phyloP scores from a whole-genome alignment of 1,140 invertebrate genomes.

The Sinonovacula constricta region DNA sequence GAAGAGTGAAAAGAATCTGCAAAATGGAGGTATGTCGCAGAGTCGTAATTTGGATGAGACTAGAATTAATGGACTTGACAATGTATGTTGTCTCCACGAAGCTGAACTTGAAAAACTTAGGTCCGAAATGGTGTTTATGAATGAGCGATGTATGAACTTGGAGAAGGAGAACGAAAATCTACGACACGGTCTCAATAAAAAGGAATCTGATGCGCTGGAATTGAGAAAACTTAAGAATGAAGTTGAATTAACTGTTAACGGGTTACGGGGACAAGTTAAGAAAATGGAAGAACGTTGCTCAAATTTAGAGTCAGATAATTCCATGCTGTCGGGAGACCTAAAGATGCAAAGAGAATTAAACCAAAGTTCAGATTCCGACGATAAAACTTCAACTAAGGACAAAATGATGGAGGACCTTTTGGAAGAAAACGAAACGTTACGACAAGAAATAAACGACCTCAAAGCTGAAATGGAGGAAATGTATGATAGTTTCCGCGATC shows the following conservation, averaged over 20 bases:
- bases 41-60: neutral
- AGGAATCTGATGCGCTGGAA: slow-evolving; percentile 51
- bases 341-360: slow-evolving; percentile 55
- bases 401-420: slow-evolving; percentile 93
- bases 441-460: slow-evolving; percentile 94
- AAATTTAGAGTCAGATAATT: slow-evolving; percentile 65
- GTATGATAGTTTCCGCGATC: slow-evolving; percentile 97
- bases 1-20: slow-evolving; percentile 4
- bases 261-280: slow-evolving; percentile 53
- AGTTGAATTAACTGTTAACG: slow-evolving; percentile 54
- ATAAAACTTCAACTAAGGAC: slow-evolving; percentile 64
- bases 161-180: slow-evolving; percentile 62
- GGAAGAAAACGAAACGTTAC: slow-evolving; percentile 98
- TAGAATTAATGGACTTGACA: neutral
- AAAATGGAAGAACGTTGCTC: slow-evolving; percentile 64
- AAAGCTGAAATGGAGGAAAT: slow-evolving; percentile 99
- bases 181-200: slow-evolving; percentile 54
- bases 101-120: slow-evolving; percentile 74
- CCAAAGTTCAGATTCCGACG: slow-evolving; percentile 39
- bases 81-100: slow-evolving; percentile 13
- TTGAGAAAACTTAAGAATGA: slow-evolving; percentile 53
- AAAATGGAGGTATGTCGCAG: slow-evolving; percentile 36
- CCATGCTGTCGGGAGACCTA: slow-evolving; percentile 62
- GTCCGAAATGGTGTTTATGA: slow-evolving; percentile 73
- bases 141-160: slow-evolving; percentile 58